These are phyloP conservation scores for Ennomos erosarius DNA, from an alignment of 2,888 invertebrate species.

Conservation along the genomic window DNA sequence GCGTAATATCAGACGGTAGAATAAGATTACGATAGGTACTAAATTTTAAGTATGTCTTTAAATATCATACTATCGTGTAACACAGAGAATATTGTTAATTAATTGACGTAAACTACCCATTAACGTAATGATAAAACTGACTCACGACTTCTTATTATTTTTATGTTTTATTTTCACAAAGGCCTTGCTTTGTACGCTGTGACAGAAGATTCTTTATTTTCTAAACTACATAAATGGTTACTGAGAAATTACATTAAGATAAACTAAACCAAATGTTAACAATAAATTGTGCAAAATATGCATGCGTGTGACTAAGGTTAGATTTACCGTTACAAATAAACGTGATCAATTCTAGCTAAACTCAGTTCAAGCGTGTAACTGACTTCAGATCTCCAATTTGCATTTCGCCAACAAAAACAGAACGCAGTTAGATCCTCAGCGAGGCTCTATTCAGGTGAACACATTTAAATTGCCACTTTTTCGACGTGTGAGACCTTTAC, in stretches of 20 bases:
- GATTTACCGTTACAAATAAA: too few relatives aligned
- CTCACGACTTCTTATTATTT: conserved; percentile 38
- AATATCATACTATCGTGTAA: conserved; percentile 16
- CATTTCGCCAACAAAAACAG: too few relatives aligned
- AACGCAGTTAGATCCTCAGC: too few relatives aligned
- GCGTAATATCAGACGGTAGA: conserved; percentile 1
- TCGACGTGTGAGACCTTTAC: too few relatives aligned
- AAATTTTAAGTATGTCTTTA: conserved; percentile 10
- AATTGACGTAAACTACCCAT: conserved; percentile 40
- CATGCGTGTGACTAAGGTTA: too few relatives aligned
- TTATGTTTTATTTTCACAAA: conserved; percentile 42
- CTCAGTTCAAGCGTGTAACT: too few relatives aligned
- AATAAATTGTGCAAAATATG: neutral
- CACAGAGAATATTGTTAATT: conserved; percentile 37
- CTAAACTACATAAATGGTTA: conserved; percentile 7
- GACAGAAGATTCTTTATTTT: conserved; percentile 34
- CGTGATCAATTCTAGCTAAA: too few relatives aligned
- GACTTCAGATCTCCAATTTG: too few relatives aligned
- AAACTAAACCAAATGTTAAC: neutral
- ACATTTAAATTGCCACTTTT: too few relatives aligned
- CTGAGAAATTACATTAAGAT: conserved; percentile 6
- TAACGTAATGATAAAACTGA: conserved; percentile 41
- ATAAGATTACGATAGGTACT: conserved; percentile 2
- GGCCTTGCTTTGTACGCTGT: conserved; percentile 33
- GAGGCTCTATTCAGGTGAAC: too few relatives aligned